Conservation (phyloP, 1,140 invertebrate species). For the Bacillus rossius region DNA sequence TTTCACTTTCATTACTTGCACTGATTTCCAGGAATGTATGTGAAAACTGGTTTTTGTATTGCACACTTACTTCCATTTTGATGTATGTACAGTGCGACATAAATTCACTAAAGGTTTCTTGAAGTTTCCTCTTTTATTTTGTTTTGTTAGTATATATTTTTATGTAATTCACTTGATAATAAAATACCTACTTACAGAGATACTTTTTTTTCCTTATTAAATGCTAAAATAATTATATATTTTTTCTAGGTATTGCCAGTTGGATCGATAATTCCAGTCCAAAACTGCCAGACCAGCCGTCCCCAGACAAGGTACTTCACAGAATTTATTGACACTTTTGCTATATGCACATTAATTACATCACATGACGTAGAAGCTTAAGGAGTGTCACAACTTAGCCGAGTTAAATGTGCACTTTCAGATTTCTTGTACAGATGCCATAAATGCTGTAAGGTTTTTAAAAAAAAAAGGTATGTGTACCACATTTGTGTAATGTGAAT, state of each 20-base stretch:
- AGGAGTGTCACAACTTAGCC: too few species aligned
- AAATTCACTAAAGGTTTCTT: too few species aligned
- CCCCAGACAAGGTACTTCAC: neutral
- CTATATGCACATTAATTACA: too few species aligned
- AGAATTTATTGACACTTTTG: neutral
- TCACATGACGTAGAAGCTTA: too few species aligned
- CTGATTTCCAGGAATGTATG: neutral
- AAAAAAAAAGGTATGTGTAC: neutral
- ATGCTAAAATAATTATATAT: neutral
- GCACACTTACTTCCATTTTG: neutral
- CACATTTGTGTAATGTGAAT: neutral
- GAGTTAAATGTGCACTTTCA: too few species aligned
- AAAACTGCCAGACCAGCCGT: conserved; percentile 2
- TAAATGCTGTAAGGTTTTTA: too few species aligned
- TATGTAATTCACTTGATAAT: too few species aligned
- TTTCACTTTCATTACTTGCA: neutral
- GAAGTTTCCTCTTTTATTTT: too few species aligned
- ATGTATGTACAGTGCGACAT: neutral
- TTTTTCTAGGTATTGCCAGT: conserved; percentile 3
- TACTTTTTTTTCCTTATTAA: neutral
- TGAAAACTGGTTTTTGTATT: neutral
- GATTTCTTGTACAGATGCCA: too few species aligned
- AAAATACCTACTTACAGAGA: too few species aligned
- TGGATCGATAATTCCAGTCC: conserved; percentile 7
- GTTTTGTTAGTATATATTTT: too few species aligned